Conservation (phyloP, 2,888 invertebrate species). For the Agrochola lychnidis region DNA sequence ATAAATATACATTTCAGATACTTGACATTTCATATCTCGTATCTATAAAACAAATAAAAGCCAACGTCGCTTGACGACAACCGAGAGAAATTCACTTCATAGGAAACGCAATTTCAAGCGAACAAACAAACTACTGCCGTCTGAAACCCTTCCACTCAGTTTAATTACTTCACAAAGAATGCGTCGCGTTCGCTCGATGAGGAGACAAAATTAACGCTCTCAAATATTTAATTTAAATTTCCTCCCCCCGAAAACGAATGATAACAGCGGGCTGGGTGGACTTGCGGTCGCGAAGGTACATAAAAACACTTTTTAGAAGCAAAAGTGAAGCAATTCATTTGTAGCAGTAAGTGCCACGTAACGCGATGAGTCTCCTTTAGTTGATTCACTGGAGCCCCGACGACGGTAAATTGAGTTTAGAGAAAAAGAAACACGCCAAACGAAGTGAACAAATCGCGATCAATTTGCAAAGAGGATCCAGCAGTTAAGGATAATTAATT, state of each 20-base stretch:
- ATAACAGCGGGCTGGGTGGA: slow-evolving; percentile 84
- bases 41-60: slow-evolving; percentile 69
- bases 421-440: slow-evolving; percentile 79
- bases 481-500: slow-evolving; percentile 74
- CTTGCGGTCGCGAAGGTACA: slow-evolving; percentile 77
- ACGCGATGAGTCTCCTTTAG: slow-evolving; percentile 83
- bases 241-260: slow-evolving; percentile 87
- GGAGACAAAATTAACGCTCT: slow-evolving; percentile 91
- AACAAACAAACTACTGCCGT: slow-evolving; percentile 90
- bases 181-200: slow-evolving; percentile 90
- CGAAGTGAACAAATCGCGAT: slow-evolving; percentile 82
- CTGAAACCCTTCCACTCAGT: slow-evolving; percentile 90
- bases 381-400: slow-evolving; percentile 78
- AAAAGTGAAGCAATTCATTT: slow-evolving; percentile 84
- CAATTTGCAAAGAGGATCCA: slow-evolving; percentile 77
- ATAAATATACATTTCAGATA: slow-evolving; percentile 50
- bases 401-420: slow-evolving; percentile 81
- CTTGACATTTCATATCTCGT: slow-evolving; percentile 64
- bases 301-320: slow-evolving; percentile 77
- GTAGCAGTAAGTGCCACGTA: slow-evolving; percentile 82
- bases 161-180: slow-evolving; percentile 91
- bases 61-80: slow-evolving; percentile 78
- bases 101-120: slow-evolving; percentile 89
- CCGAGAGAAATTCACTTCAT: slow-evolving; percentile 86
- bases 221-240: slow-evolving; percentile 91